Conservation (phyloP, 1,140 invertebrate genomes). For the Sweltsa coloradensis region DNA sequence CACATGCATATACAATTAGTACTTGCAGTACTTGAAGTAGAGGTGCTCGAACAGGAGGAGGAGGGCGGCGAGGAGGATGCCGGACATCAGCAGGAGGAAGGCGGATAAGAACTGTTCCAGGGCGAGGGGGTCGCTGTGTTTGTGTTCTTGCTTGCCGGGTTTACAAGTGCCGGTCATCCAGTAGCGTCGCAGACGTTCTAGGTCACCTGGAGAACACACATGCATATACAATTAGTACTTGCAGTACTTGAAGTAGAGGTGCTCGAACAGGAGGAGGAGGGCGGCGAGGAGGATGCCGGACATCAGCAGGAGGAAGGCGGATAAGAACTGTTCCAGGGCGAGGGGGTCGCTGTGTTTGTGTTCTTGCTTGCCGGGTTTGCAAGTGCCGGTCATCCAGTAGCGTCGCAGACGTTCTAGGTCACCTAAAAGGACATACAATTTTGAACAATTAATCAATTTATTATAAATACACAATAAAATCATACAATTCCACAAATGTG, state of each 20-base stretch:
- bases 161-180: slow-evolving; percentile 98
- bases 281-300: slow-evolving; percentile 82
- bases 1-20: too few species aligned
- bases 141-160: slow-evolving; percentile 79
- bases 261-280: slow-evolving; percentile 75
- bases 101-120: slow-evolving; percentile 96
- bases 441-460: too few species aligned
- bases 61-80: slow-evolving; percentile 75
- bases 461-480: too few species aligned
- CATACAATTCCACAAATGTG: too few species aligned
- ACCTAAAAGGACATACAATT: too few species aligned
- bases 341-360: slow-evolving; percentile 83
- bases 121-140: slow-evolving; percentile 82
- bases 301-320: slow-evolving; percentile 89
- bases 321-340: slow-evolving; percentile 93
- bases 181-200: slow-evolving; percentile 86
- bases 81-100: slow-evolving; percentile 87
- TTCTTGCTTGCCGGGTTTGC: slow-evolving; percentile 83
- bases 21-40: slow-evolving; percentile 91
- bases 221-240: too few species aligned
- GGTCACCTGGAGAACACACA: slow-evolving; percentile 69
- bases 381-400: slow-evolving; percentile 97
- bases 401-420: slow-evolving; percentile 86
- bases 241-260: slow-evolving; percentile 91
- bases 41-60: slow-evolving; percentile 83